Evolutionary conservation across 2,797 vertebrate genomes (phyloP), one percentile per base, ranked within the genome.

Genomic region (Macroramphosus scolopax): DNA sequence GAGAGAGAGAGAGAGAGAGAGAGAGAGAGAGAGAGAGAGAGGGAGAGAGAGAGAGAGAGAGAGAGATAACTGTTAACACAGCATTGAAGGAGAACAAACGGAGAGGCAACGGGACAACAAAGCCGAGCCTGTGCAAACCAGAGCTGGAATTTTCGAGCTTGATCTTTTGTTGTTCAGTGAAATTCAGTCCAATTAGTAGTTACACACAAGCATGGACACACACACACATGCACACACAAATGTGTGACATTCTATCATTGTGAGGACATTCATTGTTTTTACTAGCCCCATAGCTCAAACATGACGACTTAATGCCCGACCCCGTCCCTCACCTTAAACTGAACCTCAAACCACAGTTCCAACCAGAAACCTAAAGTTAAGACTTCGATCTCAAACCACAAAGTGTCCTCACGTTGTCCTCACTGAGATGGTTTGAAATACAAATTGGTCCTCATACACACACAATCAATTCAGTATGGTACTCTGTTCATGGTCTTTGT

Each of bases 101-200:
- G n/a, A 77, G 74, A 64, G 45, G 66, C 55, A 6, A 66, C 52
- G 43, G 43, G 39, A 70, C 77, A 87, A 90, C 87, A 89, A 90
- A 88, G 87, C 80, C 39, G 59, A 72, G 78, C 63, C 83, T 90
- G 87, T 87, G 76, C 82, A 82, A 76, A 82, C 67, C 66, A 59
- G 73, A 77, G 74, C 82, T 75, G 81, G 88, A 91, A 88, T 87
- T 88, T 88, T 91, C 90, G 75, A 88, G 86, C 68, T 71, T 64
- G 54, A 58, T 81, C 79, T 81, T 82, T 88, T 84, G 76, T 88
- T 88, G 73, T 73, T 68, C 77, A 33, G 51, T 78, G 72, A 85
- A 89, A 77, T 86, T 84, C 56, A 37, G 72, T 79, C 87, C 88
- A 86, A 86, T 90, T 90, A 91, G 89, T 90, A 91, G 89, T 82